phyloP scores from a whole-genome alignment of 2,113 vertebrate species.

The Trachemys scripta region DNA sequence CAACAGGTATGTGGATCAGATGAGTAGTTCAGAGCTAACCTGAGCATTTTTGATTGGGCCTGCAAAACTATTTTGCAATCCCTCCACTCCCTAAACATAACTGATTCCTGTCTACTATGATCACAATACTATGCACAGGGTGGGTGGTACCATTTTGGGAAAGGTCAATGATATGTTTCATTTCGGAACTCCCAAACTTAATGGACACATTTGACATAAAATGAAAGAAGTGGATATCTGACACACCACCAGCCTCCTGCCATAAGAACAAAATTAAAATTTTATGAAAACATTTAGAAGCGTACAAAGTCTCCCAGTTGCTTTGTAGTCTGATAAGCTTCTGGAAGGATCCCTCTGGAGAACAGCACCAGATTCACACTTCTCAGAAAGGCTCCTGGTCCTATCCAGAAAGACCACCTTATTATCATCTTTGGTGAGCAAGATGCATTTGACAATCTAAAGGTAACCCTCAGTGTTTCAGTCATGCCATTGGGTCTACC shows the following conservation, averaged over 20 bases:
- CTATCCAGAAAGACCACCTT: not conserved
- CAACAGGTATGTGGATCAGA: not conserved
- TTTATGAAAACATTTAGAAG: not conserved
- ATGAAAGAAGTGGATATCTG: not conserved
- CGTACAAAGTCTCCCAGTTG: not conserved
- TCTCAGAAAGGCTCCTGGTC: not conserved
- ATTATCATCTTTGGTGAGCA: not conserved
- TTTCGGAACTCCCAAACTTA: not conserved
- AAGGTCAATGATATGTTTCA: fast-evolving
- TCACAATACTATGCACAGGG: not conserved
- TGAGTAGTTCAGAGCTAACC: not conserved
- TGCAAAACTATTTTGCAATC: not conserved
- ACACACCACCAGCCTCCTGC: not conserved
- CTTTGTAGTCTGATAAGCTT: not conserved
- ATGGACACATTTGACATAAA: not conserved
- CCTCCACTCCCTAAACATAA: not conserved
- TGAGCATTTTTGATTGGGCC: not conserved
- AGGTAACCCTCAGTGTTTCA: not conserved
- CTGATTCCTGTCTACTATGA: not conserved
- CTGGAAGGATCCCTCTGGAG: not conserved
- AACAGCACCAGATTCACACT: not conserved
- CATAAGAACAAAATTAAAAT: not conserved
- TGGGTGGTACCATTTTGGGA: not conserved
- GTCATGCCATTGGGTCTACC: not conserved
- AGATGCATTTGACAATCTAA: not conserved